Base-by-base conservation (phyloP, 2,888 invertebrate species). In the Parnassius apollo region DNA sequence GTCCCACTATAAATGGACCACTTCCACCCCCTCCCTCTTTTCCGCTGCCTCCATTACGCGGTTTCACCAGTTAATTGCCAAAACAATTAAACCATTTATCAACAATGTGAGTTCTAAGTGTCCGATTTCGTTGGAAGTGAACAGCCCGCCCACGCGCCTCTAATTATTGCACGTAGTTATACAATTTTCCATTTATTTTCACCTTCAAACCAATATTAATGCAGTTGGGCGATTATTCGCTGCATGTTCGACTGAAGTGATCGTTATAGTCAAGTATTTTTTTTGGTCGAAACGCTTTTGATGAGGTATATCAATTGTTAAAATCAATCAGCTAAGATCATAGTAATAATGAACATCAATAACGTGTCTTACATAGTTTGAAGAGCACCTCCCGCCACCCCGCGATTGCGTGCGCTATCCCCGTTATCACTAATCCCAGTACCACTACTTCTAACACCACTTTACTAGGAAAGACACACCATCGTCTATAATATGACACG, bases 11-110 rank as follows among this genome's bases (percentile, higher is more conserved):
- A 71, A 74, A 66, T 67, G 44, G 59, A 64, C 62, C 64, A 59
- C 69, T 68, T 70, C 68, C 69, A 66, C 69, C 65, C 72, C 69
- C 68, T 56, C n/a, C 42, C 9, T 18, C 52, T 49, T 45, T 2
- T 13, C 3, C 52, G 22, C 22, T 45, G 48, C 50, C 62, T 64
- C 22, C 44, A 35, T 53, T 60, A 62, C 61, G 63, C 62, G 69
- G 66, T 65, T 53, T 57, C 67, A 57, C 67, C 67, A 74, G 80
- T 77, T 85, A 86, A 86, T 86, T 85, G 86, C 84, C 79, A 79
- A 83, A 85, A 86, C 86, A 86, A 86, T 87, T 87, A 85, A 80
- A 83, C 81, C 84, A 81, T 86, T 82, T 77, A 80, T 77, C 77
- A 80, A 76, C 78, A 76, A 73, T 73, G 75, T 73, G 75, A 76